Conservation (phyloP, 2,113 vertebrate species). For the Thalassoma bifasciatum region DNA sequence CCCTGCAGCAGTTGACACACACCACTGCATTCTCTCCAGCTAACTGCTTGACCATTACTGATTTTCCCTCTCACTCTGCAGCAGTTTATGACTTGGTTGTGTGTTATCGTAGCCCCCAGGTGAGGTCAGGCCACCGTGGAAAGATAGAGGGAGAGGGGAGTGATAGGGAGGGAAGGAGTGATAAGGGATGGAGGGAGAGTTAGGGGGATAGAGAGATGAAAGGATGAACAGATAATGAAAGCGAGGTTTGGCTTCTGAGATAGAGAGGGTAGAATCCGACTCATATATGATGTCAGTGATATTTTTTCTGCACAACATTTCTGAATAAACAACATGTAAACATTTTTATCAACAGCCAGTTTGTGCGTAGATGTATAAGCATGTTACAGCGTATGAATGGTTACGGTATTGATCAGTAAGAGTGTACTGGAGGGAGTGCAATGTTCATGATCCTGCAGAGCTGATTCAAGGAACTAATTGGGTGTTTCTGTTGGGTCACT, state of each 20-base stretch:
- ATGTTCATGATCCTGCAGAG: slow-evolving; percentile 6
- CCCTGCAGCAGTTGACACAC: slow-evolving; percentile 50
- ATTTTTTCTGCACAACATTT: not conserved
- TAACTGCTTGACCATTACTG: slow-evolving; percentile 50
- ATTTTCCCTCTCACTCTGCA: slow-evolving; percentile 45
- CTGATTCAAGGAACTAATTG: slow-evolving; percentile 31
- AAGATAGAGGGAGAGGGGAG: slow-evolving; percentile 32
- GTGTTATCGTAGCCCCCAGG: slow-evolving; percentile 61
- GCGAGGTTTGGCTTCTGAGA: not conserved
- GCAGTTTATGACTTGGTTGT: slow-evolving; percentile 47
- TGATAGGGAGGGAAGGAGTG: slow-evolving; percentile 7
- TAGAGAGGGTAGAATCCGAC: not conserved
- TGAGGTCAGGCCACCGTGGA: slow-evolving; percentile 47
- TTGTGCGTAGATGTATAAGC: slow-evolving; percentile 14
- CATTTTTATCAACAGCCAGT: not conserved
- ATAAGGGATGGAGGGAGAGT: slow-evolving; percentile 14
- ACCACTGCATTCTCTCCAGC: slow-evolving; percentile 46
- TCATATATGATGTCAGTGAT: not conserved
- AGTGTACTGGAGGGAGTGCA: slow-evolving; percentile 16
- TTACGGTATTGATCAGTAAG: slow-evolving; percentile 23
- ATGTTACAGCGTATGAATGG: slow-evolving; percentile 15
- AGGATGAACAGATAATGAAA: slow-evolving; percentile 37
- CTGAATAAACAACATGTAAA: slow-evolving; percentile 1
- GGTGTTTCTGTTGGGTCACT: slow-evolving; percentile 23
- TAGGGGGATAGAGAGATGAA: slow-evolving; percentile 21